These are phyloP conservation scores for Sisor rabdophorus DNA, from an alignment of 2,113 vertebrate species.

Conservation along the genomic window DNA sequence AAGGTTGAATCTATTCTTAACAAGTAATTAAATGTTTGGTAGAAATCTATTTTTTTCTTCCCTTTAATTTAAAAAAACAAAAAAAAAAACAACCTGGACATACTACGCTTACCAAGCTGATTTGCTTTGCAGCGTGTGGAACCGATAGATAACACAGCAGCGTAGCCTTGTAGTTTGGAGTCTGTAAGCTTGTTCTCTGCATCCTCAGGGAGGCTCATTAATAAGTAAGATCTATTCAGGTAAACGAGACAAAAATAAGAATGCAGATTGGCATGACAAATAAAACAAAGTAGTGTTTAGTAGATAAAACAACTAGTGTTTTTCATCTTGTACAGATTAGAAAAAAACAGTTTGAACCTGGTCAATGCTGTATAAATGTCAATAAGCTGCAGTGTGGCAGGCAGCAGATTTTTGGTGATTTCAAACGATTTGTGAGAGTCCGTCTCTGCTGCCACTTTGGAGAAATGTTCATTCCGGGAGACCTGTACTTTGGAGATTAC, in stretches of 20 bases:
- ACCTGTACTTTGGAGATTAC: slow-evolving; percentile 97
- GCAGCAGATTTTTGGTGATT: slow-evolving; percentile 93
- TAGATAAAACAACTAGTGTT: not conserved
- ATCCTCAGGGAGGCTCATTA: slow-evolving; percentile 89
- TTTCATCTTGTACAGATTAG: too few relatives aligned
- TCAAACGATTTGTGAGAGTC: slow-evolving; percentile 87
- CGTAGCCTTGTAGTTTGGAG: slow-evolving; percentile 87
- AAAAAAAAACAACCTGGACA: not conserved
- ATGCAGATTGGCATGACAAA: not conserved
- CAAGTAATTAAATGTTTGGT: too few relatives aligned
- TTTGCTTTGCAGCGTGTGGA: slow-evolving; percentile 91
- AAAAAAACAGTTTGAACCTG: slow-evolving; percentile 65
- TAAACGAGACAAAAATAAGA: not conserved
- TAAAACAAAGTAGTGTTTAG: too few relatives aligned
- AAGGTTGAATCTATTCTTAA: too few relatives aligned
- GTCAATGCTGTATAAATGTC: slow-evolving; percentile 88
- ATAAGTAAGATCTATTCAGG: slow-evolving; percentile 81
- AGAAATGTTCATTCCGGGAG: slow-evolving; percentile 93
- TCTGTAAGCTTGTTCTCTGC: slow-evolving; percentile 80
- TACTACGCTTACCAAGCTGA: slow-evolving; percentile 73
- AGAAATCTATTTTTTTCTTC: too few relatives aligned
- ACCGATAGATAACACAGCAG: slow-evolving; percentile 89
- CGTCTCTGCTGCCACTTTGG: slow-evolving; percentile 86
- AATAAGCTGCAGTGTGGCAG: slow-evolving; percentile 88
- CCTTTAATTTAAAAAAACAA: not conserved